These are phyloP conservation scores for Colius striatus DNA, from an alignment of 2,113 vertebrate genomes.

Conservation along the genomic window DNA sequence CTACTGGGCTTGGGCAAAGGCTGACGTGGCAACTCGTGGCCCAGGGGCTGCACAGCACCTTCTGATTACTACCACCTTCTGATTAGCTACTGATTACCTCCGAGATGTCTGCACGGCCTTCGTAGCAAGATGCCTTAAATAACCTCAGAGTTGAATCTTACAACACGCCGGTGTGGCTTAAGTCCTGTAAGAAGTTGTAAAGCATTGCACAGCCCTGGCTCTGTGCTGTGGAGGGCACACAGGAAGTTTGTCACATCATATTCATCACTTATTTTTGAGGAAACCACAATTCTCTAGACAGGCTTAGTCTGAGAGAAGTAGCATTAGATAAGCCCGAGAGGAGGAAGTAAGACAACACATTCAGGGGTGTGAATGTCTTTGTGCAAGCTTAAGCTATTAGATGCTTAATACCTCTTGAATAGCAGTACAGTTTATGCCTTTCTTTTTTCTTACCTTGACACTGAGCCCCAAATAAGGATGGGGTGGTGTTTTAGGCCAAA, in stretches of 20 bases:
- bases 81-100: background rate
- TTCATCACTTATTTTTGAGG: background rate
- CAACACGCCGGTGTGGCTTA: background rate
- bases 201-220: background rate
- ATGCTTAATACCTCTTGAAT: accelerated
- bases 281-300: slow-evolving; percentile 5
- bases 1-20: background rate
- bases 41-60: background rate
- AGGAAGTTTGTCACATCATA: background rate
- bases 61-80: too few relatives aligned
- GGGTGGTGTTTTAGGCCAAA: background rate
- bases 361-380: background rate
- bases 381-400: background rate
- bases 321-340: background rate
- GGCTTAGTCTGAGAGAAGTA: background rate
- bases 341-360: background rate
- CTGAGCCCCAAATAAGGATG: background rate
- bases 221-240: background rate
- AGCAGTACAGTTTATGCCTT: background rate
- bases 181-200: background rate
- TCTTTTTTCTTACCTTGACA: background rate
- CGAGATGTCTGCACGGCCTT: background rate
- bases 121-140: background rate
- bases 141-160: background rate
- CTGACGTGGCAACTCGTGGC: accelerated